Conservation (phyloP, 2,113 vertebrate genomes). For the Oncorhynchus gorbuscha region DNA sequence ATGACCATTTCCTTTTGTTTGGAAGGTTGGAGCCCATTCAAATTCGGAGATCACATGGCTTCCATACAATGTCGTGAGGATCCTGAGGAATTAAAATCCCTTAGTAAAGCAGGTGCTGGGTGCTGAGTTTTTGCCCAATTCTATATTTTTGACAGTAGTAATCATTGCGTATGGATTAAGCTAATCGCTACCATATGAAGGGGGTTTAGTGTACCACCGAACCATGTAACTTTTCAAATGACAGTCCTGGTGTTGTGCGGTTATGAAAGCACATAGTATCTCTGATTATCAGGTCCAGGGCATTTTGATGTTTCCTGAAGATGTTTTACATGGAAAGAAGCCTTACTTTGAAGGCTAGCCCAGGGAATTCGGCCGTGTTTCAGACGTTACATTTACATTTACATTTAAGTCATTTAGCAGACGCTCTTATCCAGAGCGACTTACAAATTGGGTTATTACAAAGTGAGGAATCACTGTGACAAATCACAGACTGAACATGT, state of each 20-base stretch:
- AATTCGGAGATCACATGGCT: neutral
- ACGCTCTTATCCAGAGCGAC: no score
- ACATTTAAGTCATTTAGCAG: no score
- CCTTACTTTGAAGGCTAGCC: conserved; percentile 23
- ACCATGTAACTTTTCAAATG: conserved; percentile 40
- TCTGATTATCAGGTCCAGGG: conserved; percentile 51
- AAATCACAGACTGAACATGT: conserved; percentile 23
- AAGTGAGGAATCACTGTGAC: conserved; percentile 34
- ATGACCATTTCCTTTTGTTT: neutral
- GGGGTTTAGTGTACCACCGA: conserved; percentile 41
- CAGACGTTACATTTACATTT: no score
- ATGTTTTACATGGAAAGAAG: conserved; percentile 47
- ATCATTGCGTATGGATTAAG: conserved; percentile 42
- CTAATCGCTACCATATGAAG: conserved; percentile 54
- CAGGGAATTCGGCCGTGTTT: conserved; percentile 23
- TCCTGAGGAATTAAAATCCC: conserved; percentile 14
- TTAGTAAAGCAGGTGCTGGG: conserved; percentile 1
- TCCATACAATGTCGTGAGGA: neutral
- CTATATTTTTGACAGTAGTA: conserved; percentile 39
- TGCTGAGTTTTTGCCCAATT: neutral
- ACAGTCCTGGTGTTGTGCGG: conserved; percentile 40
- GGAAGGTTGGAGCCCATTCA: neutral
- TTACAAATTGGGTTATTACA: no score
- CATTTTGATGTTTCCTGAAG: conserved; percentile 36
- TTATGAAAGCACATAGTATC: conserved; percentile 51